A percentile compares a stretch with the other conserved stretches of the same genome.
These are phyloP conservation scores for Pseudonaja textilis DNA, from an alignment of 2,113 vertebrate species.

Conservation along the genomic window DNA sequence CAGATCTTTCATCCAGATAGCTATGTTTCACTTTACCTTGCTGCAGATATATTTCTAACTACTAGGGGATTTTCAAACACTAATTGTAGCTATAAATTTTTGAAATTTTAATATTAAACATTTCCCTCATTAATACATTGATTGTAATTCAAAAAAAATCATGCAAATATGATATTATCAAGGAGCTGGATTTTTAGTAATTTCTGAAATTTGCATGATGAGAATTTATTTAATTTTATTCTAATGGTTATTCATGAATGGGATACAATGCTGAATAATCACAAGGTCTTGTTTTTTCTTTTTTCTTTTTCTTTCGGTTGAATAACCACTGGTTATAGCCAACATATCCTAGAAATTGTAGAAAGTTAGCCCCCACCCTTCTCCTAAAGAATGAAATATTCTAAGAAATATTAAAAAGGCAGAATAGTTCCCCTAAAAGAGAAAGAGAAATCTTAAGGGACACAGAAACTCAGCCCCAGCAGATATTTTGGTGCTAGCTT, in stretches of 20 bases:
- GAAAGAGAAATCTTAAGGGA: too few species aligned
- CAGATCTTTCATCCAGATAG: slow-evolving; percentile 17
- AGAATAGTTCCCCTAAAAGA: too few species aligned
- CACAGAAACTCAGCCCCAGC: too few species aligned
- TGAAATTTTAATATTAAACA: neutral
- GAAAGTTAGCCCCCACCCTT: too few species aligned
- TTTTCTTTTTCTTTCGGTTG: neutral
- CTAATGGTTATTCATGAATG: neutral
- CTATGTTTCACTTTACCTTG: slow-evolving; percentile 44
- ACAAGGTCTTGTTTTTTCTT: neutral
- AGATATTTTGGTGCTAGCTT: too few species aligned
- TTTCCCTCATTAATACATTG: slow-evolving; percentile 1
- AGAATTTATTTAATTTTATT: slow-evolving; percentile 1
- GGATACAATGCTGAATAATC: neutral
- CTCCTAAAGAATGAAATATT: too few species aligned
- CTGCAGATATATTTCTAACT: slow-evolving; percentile 21
- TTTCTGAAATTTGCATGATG: neutral
- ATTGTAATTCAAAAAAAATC: slow-evolving; percentile 44
- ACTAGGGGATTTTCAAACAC: slow-evolving; percentile 37
- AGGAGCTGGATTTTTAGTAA: neutral
- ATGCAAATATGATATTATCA: slow-evolving; percentile 30
- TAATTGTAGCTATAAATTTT: slow-evolving; percentile 26
- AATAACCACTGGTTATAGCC: neutral
- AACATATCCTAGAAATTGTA: too few species aligned
- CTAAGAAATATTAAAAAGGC: too few species aligned